Evolutionary conservation across 2,888 invertebrate genomes (phyloP).

Genomic region (Agonopterix heracliana): DNA sequence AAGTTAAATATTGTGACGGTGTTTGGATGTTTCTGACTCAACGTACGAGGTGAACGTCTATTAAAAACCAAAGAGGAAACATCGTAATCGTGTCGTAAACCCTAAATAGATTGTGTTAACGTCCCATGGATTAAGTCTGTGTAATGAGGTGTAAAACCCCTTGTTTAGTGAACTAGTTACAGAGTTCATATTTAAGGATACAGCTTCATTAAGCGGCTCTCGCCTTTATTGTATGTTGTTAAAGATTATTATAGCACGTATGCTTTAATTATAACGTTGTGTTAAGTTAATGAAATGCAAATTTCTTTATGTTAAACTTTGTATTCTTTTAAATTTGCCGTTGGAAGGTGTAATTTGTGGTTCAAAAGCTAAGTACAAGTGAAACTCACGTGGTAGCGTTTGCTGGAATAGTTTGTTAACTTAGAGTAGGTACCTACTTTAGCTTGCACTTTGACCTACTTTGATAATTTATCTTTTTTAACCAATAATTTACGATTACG

Average conservation of each 20-base stretch:
- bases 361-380: background rate
- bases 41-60: background rate
- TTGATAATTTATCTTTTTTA: no score
- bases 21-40: background rate
- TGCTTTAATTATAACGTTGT: background rate
- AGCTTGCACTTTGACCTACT: no score
- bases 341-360: background rate
- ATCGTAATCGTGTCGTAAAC: slow-evolving; percentile 20
- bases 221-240: background rate
- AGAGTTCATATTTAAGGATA: slow-evolving; percentile 28
- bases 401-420: no score
- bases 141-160: slow-evolving; percentile 58
- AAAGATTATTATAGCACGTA: background rate
- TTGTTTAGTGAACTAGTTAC: slow-evolving; percentile 54
- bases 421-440: no score
- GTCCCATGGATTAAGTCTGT: slow-evolving; percentile 41
- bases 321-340: background rate
- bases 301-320: no score
- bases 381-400: background rate
- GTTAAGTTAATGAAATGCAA: background rate
- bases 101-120: slow-evolving; percentile 22
- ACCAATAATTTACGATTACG: no score
- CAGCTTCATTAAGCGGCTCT: background rate
- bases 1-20: no score
- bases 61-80: background rate